Percentiles rank a stretch among this genome's conserved stretches.
Evolutionary conservation across 2,888 invertebrate genomes (phyloP).

Genomic region (Caradrina clavipalpis): DNA sequence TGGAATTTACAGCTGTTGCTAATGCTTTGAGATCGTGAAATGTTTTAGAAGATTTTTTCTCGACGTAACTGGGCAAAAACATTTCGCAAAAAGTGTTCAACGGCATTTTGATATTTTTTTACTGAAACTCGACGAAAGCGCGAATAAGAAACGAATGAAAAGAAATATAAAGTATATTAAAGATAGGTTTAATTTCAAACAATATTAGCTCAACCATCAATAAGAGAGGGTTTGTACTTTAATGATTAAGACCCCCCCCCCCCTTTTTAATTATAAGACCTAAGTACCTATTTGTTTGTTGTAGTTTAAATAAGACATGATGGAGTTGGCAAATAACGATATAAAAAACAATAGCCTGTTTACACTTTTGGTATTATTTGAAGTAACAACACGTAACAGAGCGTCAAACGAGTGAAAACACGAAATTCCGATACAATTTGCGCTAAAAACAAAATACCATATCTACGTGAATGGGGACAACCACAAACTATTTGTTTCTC

Average conservation of each 20-base stretch:
- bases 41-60: background rate
- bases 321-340: too few species aligned
- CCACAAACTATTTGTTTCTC: constrained; percentile 50
- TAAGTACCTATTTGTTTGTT: too few species aligned
- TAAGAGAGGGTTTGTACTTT: too few species aligned
- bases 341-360: too few species aligned
- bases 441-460: constrained; percentile 42
- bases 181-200: too few species aligned
- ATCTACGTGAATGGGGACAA: constrained; percentile 61
- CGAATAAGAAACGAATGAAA: too few species aligned
- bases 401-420: constrained; percentile 32
- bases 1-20: background rate
- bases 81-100: background rate
- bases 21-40: background rate
- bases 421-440: constrained; percentile 22
- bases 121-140: background rate
- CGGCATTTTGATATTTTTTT: background rate
- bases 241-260: too few species aligned
- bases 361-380: too few species aligned
- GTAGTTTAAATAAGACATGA: too few species aligned
- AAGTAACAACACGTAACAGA: constrained; percentile 19
- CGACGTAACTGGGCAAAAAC: background rate
- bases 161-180: too few species aligned
- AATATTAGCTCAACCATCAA: too few species aligned
- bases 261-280: too few species aligned